These are phyloP conservation scores for Helicolenus hilgendorfi DNA, from an alignment of 2,797 vertebrate genomes.

Conservation along the genomic window DNA sequence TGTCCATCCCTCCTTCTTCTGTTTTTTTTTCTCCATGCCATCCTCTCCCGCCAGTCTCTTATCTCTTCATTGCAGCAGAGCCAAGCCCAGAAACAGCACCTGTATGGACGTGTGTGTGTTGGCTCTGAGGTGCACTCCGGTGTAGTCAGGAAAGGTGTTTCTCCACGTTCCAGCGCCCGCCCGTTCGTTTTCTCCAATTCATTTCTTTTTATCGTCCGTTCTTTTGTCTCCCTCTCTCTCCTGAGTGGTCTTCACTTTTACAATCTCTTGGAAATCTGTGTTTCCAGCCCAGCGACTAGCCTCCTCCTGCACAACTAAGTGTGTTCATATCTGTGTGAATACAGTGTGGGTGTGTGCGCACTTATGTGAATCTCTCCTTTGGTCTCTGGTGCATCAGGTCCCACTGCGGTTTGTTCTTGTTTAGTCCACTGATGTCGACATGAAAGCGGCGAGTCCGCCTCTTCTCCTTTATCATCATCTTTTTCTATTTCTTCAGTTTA, in stretches of 20 bases:
- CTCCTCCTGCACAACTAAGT: slow-evolving; percentile 41
- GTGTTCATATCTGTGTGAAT: slow-evolving; percentile 17
- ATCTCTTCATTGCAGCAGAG: slow-evolving; percentile 72
- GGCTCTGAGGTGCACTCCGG: slow-evolving; percentile 12
- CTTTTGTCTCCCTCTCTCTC: background rate
- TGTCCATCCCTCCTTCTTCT: slow-evolving; percentile 36
- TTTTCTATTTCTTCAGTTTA: background rate
- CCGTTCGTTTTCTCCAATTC: slow-evolving; percentile 56
- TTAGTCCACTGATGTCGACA: slow-evolving; percentile 55
- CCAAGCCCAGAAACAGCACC: slow-evolving; percentile 55
- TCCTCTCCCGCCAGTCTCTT: slow-evolving; percentile 58
- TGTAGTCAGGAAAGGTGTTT: slow-evolving; percentile 44
- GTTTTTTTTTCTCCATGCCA: slow-evolving; percentile 1
- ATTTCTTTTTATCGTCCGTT: slow-evolving; percentile 20
- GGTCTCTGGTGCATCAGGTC: slow-evolving; percentile 29
- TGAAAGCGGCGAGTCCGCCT: slow-evolving; percentile 32
- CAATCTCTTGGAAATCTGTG: slow-evolving; percentile 69
- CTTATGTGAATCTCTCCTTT: background rate
- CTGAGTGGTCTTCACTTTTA: slow-evolving; percentile 58
- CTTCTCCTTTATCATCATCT: background rate
- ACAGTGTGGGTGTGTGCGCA: background rate
- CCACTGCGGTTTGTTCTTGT: slow-evolving; percentile 10
- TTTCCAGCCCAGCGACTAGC: slow-evolving; percentile 59
- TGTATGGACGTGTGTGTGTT: slow-evolving; percentile 30
- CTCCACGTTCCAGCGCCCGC: slow-evolving; percentile 46